Percentiles rank a stretch among this genome's conserved stretches.
phyloP scores from a whole-genome alignment of 2,888 invertebrate species.

The Megaustenia siamemsis region DNA sequence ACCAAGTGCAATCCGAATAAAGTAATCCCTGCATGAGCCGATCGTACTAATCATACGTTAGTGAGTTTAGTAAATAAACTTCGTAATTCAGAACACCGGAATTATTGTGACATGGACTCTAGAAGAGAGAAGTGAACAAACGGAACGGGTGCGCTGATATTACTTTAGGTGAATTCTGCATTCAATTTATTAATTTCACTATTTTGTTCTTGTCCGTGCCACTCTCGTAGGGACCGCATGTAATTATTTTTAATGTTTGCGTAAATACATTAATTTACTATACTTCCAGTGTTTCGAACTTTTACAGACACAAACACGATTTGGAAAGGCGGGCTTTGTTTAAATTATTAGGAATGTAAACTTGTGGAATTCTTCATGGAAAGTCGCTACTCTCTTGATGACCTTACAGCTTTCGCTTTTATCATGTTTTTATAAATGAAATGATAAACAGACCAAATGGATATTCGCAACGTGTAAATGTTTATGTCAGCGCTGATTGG shows the following conservation, averaged over 20 bases:
- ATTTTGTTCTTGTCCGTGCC: neutral
- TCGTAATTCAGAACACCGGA: neutral
- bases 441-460: neutral
- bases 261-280: neutral
- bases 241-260: neutral
- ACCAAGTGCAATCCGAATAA: neutral
- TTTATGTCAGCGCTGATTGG: neutral
- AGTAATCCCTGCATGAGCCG: neutral
- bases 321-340: too few relatives aligned
- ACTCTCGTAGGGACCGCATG: neutral
- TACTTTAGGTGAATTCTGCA: neutral
- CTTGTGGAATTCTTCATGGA: too few relatives aligned
- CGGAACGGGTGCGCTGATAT: neutral
- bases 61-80: neutral
- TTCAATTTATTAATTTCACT: neutral
- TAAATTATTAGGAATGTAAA: too few relatives aligned
- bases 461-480: neutral
- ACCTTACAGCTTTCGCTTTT: neutral
- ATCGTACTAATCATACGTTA: neutral
- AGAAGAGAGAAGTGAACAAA: conserved; percentile 5
- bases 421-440: neutral
- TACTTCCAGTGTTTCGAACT: neutral
- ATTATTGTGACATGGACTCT: neutral
- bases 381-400: too few relatives aligned
- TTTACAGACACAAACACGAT: neutral